A percentile compares a stretch with the other conserved stretches of the same genome.
These are phyloP conservation scores for Drosophila carrolli DNA, from an alignment of 1,140 invertebrate species.

Conservation along the genomic window DNA sequence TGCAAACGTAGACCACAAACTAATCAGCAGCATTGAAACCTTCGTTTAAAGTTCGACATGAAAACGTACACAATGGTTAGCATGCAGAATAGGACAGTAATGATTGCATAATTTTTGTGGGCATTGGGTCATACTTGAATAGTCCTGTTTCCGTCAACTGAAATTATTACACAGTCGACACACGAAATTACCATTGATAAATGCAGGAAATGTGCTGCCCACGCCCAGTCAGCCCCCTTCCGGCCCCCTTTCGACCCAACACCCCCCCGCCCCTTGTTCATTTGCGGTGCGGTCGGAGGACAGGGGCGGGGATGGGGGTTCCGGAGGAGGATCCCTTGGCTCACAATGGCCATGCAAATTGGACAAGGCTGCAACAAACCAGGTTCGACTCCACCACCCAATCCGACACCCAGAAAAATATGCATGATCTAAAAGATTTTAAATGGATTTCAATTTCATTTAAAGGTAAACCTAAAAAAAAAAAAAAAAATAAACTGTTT, in stretches of 20 bases:
- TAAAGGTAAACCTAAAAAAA: too few relatives aligned
- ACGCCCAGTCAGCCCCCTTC: neutral
- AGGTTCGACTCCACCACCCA: neutral
- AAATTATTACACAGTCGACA: conserved; percentile 51
- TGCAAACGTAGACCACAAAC: neutral
- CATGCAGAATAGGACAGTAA: neutral
- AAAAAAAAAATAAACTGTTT: too few relatives aligned
- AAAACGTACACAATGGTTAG: neutral
- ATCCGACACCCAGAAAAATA: neutral
- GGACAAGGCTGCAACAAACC: conserved; percentile 26
- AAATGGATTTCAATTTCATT: too few relatives aligned
- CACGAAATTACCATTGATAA: conserved; percentile 50
- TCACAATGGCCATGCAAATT: conserved; percentile 44
- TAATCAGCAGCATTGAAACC: neutral
- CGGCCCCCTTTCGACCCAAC: neutral
- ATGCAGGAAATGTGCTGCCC: conserved; percentile 37
- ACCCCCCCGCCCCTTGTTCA: neutral
- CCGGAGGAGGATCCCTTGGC: conserved; percentile 9
- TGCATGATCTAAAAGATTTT: too few relatives aligned
- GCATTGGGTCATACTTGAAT: conserved; percentile 25
- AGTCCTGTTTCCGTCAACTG: conserved; percentile 19
- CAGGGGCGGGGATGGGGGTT: neutral
- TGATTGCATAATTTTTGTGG: conserved; percentile 20
- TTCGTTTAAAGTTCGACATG: neutral
- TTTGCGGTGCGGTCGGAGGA: conserved; percentile 2